These are phyloP conservation scores for Ophiodon elongatus DNA, from an alignment of 2,113 vertebrate species.

Conservation along the genomic window DNA sequence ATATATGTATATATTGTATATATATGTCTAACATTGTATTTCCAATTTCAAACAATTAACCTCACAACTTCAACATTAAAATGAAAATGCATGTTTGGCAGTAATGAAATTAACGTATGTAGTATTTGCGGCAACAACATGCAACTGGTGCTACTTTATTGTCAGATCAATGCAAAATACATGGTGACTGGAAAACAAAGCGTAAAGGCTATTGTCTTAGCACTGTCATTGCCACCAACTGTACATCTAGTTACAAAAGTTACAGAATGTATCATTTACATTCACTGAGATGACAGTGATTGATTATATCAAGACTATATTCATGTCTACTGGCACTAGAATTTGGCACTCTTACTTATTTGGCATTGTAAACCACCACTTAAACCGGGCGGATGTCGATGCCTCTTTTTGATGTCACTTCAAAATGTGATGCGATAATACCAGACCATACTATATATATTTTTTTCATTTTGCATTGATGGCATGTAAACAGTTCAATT, in stretches of 20 bases:
- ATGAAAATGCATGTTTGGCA: constrained; percentile 76
- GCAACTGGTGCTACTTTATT: constrained; percentile 80
- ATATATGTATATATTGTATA: constrained; percentile 75
- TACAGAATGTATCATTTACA: constrained; percentile 85
- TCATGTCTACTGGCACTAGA: constrained; percentile 82
- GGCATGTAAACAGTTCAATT: constrained; percentile 74
- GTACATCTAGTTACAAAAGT: constrained; percentile 86
- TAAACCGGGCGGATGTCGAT: constrained; percentile 74
- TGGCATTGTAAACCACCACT: constrained; percentile 80
- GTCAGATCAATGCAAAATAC: constrained; percentile 77
- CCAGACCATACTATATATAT: constrained; percentile 51
- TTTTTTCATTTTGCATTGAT: constrained; percentile 66
- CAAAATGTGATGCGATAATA: constrained; percentile 74
- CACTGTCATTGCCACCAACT: constrained; percentile 83
- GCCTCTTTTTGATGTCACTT: constrained; percentile 75
- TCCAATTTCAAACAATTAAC: constrained; percentile 78
- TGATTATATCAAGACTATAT: constrained; percentile 82
- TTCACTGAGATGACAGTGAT: constrained; percentile 85
- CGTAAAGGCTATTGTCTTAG: constrained; percentile 76
- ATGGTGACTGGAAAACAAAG: constrained; percentile 70
- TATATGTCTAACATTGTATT: constrained; percentile 76
- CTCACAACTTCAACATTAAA: constrained; percentile 77
- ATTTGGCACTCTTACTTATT: constrained; percentile 85
- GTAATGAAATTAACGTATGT: constrained; percentile 67
- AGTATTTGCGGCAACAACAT: constrained; percentile 77